phyloP scores from a whole-genome alignment of 2,113 vertebrate genomes.

The Mustela lutreola region DNA sequence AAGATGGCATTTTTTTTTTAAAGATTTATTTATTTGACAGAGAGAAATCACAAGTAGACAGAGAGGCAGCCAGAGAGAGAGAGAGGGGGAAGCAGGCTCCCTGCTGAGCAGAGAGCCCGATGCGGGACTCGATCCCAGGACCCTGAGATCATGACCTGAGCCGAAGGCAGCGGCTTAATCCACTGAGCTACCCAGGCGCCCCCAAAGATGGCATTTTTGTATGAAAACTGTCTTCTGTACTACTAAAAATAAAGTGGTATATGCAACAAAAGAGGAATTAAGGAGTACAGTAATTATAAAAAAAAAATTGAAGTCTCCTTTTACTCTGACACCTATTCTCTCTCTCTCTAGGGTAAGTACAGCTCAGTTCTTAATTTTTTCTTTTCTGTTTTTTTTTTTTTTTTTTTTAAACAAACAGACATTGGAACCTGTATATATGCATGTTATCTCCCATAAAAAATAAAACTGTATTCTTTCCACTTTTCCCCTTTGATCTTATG shows the following conservation, averaged over 20 bases:
- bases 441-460: not conserved
- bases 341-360: not conserved
- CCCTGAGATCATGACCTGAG: too few species aligned
- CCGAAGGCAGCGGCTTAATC: too few species aligned
- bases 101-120: too few species aligned
- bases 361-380: not conserved
- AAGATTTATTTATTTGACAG: too few species aligned
- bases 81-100: too few species aligned
- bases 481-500: not conserved
- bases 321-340: not conserved
- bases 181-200: too few species aligned
- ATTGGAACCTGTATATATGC: not conserved
- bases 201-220: not conserved
- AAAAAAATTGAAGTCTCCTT: not conserved
- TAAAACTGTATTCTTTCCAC: not conserved
- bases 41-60: too few species aligned
- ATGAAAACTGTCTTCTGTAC: not conserved
- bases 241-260: not conserved
- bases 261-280: not conserved
- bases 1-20: not conserved
- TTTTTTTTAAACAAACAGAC: not conserved
- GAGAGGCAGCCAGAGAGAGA: too few species aligned
- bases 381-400: not conserved
- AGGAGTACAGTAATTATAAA: not conserved
- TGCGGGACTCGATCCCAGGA: too few species aligned